Evolutionary conservation across 1,140 invertebrate species (phyloP).

Genomic region (Drusus annulatus): DNA sequence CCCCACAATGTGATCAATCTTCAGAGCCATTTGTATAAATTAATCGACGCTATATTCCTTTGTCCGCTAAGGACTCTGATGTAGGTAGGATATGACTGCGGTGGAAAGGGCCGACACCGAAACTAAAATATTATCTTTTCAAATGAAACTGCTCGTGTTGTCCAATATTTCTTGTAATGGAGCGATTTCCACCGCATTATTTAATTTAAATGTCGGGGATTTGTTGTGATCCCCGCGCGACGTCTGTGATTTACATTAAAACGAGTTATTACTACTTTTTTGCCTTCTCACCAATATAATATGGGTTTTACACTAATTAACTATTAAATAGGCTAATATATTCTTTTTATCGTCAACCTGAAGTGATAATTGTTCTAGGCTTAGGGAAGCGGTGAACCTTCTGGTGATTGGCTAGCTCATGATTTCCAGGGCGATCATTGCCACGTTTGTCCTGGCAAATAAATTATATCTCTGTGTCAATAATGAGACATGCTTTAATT

Average conservation of each 20-base stretch:
- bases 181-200: background rate
- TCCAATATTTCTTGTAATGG: no score
- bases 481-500: no score
- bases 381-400: no score
- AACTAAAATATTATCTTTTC: no score
- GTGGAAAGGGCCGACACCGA: no score
- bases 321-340: conserved; percentile 22
- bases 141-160: no score
- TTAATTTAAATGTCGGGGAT: conserved; percentile 31
- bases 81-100: conserved; percentile 19
- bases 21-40: conserved; percentile 4
- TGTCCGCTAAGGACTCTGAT: background rate
- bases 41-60: conserved; percentile 17
- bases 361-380: background rate
- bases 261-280: conserved; percentile 23
- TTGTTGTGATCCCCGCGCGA: conserved; percentile 25
- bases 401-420: no score
- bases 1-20: no score
- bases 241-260: conserved; percentile 55
- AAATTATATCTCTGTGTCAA: no score
- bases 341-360: conserved; percentile 3
- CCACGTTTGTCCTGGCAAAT: background rate
- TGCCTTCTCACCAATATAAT: conserved; percentile 16
- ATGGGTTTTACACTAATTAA: conserved; percentile 23
- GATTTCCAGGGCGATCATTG: background rate